Base-by-base conservation (phyloP, 2,113 vertebrate genomes). In the Thamnophis sirtalis region DNA sequence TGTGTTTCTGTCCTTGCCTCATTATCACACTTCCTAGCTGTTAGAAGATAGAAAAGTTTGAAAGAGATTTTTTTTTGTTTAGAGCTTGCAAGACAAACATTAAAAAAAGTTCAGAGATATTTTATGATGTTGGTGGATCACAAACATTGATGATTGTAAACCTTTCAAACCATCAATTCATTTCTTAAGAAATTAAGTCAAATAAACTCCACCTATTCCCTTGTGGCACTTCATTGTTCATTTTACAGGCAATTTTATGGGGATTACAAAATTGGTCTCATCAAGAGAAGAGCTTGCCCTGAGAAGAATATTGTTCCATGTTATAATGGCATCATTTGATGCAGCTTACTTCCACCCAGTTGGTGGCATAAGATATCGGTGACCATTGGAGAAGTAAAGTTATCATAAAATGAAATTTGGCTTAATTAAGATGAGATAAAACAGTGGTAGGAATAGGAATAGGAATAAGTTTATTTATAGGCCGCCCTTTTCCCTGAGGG, bases 381-480 rank as follows among this genome's bases (percentile, higher is more conserved):
- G 94, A 95, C 93, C 93, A 95, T 96, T 95, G 96, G 95, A 80
- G 17, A 96, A 95, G 94, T 95, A 94, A 94, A 92, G 89, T 93
- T 95, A 96, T 96, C 93, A 92, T 21, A 2, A 97, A 98, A 98
- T 97, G 95, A 97, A 94, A 97, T 91, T 98, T 97, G 98, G 97
- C 97, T 56, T 22, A 56, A 56, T 56, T 56, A 56, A 56, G 21
- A 56, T 56, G 21, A 68, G 98, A 96, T 98, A 96, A 97, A 95
- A 96, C 95, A 97, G 96, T 96, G 55, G 0, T 0, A n/a, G n/a
- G n/a, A n/a, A n/a, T n/a, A n/a, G n/a, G n/a, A n/a, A n/a, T n/a
- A n/a, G n/a, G n/a, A n/a, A n/a, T n/a, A n/a, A n/a, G n/a, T n/a
- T n/a, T n/a, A n/a, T n/a, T n/a, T n/a, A n/a, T n/a, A n/a, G n/a